Evolutionary conservation across 1,140 invertebrate genomes (phyloP), one percentile per base, ranked within the genome.

Genomic region (Leptonema lineaticorne): DNA sequence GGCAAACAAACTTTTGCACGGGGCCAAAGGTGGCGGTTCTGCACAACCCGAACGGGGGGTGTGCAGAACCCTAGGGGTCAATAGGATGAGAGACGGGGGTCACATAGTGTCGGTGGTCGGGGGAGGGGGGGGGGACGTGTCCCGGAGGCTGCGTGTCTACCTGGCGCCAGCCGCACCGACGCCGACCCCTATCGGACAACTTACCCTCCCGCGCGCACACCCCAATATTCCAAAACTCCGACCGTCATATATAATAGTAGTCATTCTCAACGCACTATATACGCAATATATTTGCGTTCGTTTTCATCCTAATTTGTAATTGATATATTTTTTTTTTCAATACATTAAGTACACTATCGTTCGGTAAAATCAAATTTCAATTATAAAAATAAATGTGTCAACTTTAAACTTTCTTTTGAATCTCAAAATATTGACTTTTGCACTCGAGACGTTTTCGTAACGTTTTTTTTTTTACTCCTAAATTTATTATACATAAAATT

Each of bases 1-100:
- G 69, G 70, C 63, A 72, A 72, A 72, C 70, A 72, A 72, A 72
- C 65, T 72, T 72, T 69, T 60, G 27, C 53, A 45, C 57, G 46
- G 33, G 66, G 66, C 62, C 63, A 62, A 63, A 67, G 64, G 57
- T 62, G 57, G 50, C 16, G 46, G 24, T 30, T 16, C 37, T 45
- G 37, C 37, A 33, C 5, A 33, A 5, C 5, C 30, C 20, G 9
- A 37, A 8, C 8, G 16, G 46, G 11, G 46, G 26, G 48, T 14
- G 46, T 33, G 27, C 24, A 5, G 63, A 28, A 22, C 20, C 3
- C 22, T 6, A 14, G 63, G 9, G 26, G 45, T 24, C 45, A 46
- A 45, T 11, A 2, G 63, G 48, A 20, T 50, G 50, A 14, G 9
- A 8, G 20, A 50, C 4, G 41, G 41, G 41, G n/a, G 46, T 18